phyloP scores from a whole-genome alignment of 1,140 invertebrate genomes.

The Eriosoma lanigerum region DNA sequence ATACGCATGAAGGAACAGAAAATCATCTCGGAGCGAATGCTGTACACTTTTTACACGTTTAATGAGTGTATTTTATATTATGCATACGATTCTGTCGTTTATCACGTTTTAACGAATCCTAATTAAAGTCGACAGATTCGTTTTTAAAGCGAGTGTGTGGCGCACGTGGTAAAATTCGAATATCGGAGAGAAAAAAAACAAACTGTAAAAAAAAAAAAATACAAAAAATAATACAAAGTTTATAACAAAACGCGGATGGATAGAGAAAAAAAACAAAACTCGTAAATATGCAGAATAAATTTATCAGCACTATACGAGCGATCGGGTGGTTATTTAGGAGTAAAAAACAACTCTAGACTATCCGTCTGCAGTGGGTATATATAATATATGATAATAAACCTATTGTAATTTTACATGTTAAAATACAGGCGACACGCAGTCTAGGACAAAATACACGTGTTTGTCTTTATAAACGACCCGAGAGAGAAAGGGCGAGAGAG shows the following conservation, averaged over 20 bases:
- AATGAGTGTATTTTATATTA: neutral
- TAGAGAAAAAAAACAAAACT: neutral
- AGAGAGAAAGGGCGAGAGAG: neutral
- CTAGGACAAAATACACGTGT: conserved; percentile 41
- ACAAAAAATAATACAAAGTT: neutral
- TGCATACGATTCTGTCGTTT: neutral
- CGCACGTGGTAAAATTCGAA: neutral
- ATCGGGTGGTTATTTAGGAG: neutral
- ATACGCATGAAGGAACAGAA: neutral
- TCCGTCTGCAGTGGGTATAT: neutral
- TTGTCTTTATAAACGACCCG: conserved; percentile 4
- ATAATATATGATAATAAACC: too few relatives aligned
- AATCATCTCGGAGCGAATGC: neutral
- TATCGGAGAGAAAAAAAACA: neutral
- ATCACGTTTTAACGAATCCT: conserved; percentile 16
- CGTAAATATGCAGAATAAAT: conserved; percentile 24
- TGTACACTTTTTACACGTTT: too few relatives aligned
- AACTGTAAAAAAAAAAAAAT: neutral
- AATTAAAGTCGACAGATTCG: conserved; percentile 25
- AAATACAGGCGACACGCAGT: conserved; percentile 34
- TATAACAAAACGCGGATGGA: neutral
- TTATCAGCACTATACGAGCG: neutral
- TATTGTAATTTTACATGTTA: too few relatives aligned
- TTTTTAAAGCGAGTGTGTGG: neutral
- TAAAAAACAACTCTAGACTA: neutral